Percentiles rank a stretch among this genome's conserved stretches.
Conservation (phyloP, 2,113 vertebrate species). For the Hassar affinis region DNA sequence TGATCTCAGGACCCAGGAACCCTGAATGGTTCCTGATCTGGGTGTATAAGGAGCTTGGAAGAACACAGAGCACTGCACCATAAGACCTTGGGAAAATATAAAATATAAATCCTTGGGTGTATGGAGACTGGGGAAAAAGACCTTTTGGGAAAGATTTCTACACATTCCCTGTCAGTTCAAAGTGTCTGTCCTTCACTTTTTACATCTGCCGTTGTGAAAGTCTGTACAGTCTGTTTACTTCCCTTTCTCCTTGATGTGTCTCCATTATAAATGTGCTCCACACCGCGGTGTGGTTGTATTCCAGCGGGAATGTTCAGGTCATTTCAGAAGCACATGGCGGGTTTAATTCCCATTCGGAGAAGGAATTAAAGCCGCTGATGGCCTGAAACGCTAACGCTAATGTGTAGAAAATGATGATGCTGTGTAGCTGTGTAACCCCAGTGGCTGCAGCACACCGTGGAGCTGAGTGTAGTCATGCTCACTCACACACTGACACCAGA, state of each 20-base stretch:
- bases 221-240: no score
- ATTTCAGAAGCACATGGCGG: constrained; percentile 16
- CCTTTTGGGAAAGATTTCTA: not conserved
- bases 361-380: constrained; percentile 51
- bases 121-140: no score
- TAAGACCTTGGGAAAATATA: not conserved
- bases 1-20: not conserved
- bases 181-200: not conserved
- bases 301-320: not conserved
- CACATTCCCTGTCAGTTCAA: not conserved
- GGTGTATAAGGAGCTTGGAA: not conserved
- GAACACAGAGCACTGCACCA: no score
- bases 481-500: not conserved
- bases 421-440: not conserved
- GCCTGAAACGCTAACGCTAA: constrained; percentile 18
- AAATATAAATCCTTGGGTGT: no score
- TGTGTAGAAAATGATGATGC: constrained; percentile 40
- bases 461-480: not conserved
- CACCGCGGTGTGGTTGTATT: not conserved
- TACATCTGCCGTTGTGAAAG: no score
- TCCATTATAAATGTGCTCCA: constrained; percentile 11
- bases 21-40: not conserved
- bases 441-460: not conserved
- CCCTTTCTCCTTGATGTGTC: constrained; percentile 25
- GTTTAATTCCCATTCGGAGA: constrained; percentile 47